These are phyloP conservation scores for Sabatieria punctata DNA, from an alignment of 2,888 invertebrate species.

Conservation along the genomic window DNA sequence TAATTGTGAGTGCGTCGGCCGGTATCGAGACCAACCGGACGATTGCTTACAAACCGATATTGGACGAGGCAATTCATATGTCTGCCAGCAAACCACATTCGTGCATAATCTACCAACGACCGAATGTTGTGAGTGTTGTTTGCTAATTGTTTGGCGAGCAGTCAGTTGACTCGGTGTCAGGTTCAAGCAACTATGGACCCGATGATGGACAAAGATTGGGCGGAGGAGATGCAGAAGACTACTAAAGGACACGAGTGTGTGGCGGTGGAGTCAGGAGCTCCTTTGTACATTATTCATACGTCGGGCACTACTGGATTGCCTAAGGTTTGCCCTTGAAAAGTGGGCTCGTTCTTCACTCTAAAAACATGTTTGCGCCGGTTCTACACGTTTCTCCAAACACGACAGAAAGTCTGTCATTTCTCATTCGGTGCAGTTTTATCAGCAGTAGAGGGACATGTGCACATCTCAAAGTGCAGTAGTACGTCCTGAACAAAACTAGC, in stretches of 20 bases:
- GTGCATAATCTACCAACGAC: slow-evolving; percentile 65
- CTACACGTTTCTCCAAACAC: no score
- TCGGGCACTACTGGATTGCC: slow-evolving; percentile 40
- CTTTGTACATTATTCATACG: slow-evolving; percentile 76
- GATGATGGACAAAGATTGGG: slow-evolving; percentile 55
- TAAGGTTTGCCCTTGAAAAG: no score
- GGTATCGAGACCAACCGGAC: slow-evolving; percentile 72
- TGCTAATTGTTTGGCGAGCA: no score
- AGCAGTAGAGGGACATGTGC: no score
- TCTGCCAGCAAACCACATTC: slow-evolving; percentile 53
- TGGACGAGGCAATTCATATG: slow-evolving; percentile 59
- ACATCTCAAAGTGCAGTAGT: no score
- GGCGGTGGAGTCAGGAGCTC: slow-evolving; percentile 68
- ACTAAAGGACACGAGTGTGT: slow-evolving; percentile 56
- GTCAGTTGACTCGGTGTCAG: slow-evolving; percentile 18
- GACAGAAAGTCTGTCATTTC: no score
- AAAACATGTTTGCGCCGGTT: no score
- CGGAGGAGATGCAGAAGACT: slow-evolving; percentile 48
- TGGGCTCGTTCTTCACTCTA: no score
- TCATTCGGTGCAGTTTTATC: no score
- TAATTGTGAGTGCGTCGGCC: slow-evolving; percentile 72
- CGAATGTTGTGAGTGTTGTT: slow-evolving; percentile 40
- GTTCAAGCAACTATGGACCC: slow-evolving; percentile 26
- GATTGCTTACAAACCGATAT: slow-evolving; percentile 57
- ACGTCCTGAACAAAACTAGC: no score